Base-by-base conservation (phyloP, 2,113 vertebrate genomes). In the Ptyas mucosa region DNA sequence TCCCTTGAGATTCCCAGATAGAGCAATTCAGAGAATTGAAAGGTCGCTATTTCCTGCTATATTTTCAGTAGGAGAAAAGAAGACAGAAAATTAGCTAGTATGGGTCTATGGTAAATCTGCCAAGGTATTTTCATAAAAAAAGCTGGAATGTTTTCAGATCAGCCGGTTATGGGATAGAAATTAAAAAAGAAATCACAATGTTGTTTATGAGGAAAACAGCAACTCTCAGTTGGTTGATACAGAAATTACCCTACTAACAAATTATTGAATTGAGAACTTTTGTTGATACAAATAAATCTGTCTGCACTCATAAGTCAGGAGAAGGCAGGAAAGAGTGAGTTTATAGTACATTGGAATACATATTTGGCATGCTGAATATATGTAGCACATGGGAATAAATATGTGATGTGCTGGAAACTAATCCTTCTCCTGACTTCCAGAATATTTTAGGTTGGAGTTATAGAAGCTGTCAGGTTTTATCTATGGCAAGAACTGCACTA, bases 1-100 rank as follows among this genome's bases (percentile, higher is more conserved):
- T 29, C 91, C 93, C 92, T 87, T 21, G 54, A 91, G 52, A 91
- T 92, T 92, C 75, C n/a, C 39, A 75, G 14, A 1, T 11, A 21
- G 6, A 86, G 54, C 51, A 88, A 20, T 29, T 87, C 39, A n/a
- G 26, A 93, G 93, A 92, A 75, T 89, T n/a, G 8, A 75, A n/a
- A 91, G 75, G 93, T 91, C 52, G 90, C 91, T 51, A 75, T 95
- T 14, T 87, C 91, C 46, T 89, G 8, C 43, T 55, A 34, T 23
- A 91, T 85, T 90, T 92, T 58, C 54, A 20, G 43, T 94, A 85
- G 85, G 26, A 94, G 94, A 29, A 86, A 21, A 94, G n/a, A 61
- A 57, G 8, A 43, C 52, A 11, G 90, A 81, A 81, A 81, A 81
- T 43, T 81, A 81, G 58, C 46, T 64, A 93, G 20, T 26, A n/a